phyloP scores from a whole-genome alignment of 2,113 vertebrate species.

The Dromas ardeola region DNA sequence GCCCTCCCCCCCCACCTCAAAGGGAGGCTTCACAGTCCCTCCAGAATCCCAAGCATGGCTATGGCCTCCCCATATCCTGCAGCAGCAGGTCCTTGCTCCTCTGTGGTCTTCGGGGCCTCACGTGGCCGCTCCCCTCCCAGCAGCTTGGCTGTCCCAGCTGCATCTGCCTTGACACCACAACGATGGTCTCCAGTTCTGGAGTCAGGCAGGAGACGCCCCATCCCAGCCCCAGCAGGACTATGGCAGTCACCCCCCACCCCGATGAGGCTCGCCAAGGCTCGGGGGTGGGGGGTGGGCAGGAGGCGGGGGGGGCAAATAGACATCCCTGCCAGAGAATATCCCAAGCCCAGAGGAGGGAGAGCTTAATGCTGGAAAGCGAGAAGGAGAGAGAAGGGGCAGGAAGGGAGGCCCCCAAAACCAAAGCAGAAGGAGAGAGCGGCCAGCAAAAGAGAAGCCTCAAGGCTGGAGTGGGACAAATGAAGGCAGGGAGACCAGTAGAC shows the following conservation, averaged over 20 bases:
- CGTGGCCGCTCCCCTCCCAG: not conserved
- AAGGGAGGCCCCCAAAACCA: not conserved
- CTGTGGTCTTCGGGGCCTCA: not conserved
- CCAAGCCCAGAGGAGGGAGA: no score
- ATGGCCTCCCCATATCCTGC: not conserved
- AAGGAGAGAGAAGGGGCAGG: not conserved
- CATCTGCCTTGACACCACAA: not conserved
- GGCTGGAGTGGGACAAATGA: not conserved
- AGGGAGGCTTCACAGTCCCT: not conserved
- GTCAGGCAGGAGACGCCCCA: not conserved
- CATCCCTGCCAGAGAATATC: not conserved
- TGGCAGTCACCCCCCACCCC: not conserved
- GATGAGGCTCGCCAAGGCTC: not conserved
- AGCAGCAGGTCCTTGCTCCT: not conserved
- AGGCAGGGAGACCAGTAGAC: not conserved
- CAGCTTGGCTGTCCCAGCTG: not conserved
- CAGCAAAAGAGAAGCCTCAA: not conserved
- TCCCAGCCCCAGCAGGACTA: not conserved
- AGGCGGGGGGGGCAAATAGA: no score
- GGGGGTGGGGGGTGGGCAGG: not conserved
- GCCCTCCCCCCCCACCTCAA: no score
- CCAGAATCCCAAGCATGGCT: not conserved
- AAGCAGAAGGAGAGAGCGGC: not conserved
- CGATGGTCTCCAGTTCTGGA: not conserved
- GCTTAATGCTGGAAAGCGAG: not conserved